These are phyloP conservation scores for Eudemis profundana DNA, from an alignment of 2,888 invertebrate genomes.

Conservation along the genomic window DNA sequence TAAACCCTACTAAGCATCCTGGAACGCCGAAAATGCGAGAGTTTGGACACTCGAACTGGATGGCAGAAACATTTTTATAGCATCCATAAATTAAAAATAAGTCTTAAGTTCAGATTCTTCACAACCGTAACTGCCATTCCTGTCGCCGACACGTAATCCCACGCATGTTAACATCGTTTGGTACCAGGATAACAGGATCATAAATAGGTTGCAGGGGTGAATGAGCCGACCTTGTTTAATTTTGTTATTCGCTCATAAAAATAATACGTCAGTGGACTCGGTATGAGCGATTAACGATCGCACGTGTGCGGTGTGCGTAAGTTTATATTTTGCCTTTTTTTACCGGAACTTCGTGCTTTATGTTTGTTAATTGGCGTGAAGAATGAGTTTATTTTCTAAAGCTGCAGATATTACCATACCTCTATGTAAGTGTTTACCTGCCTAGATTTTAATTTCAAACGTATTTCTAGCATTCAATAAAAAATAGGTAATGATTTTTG, in stretches of 20 bases:
- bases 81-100: conserved; percentile 23
- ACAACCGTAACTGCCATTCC: conserved; percentile 9
- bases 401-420: conserved; percentile 2
- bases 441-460: too few species aligned
- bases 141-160: conserved; percentile 27
- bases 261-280: conserved; percentile 55
- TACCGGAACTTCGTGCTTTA: conserved; percentile 55
- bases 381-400: conserved; percentile 40
- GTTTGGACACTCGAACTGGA: conserved; percentile 15
- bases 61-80: conserved; percentile 10
- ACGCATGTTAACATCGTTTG: conserved; percentile 50
- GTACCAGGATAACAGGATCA: conserved; percentile 54
- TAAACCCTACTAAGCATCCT: background rate
- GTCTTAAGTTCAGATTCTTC: conserved; percentile 12
- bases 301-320: conserved; percentile 49
- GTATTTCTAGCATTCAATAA: too few species aligned
- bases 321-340: conserved; percentile 31
- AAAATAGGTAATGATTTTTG: too few species aligned
- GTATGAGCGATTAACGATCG: conserved; percentile 32
- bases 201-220: conserved; percentile 66
- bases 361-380: conserved; percentile 53
- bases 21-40: background rate
- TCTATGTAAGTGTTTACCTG: too few species aligned
- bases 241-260: conserved; percentile 68
- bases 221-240: conserved; percentile 60